Conservation (phyloP, 2,888 invertebrate species). For the Myathropa florea region DNA sequence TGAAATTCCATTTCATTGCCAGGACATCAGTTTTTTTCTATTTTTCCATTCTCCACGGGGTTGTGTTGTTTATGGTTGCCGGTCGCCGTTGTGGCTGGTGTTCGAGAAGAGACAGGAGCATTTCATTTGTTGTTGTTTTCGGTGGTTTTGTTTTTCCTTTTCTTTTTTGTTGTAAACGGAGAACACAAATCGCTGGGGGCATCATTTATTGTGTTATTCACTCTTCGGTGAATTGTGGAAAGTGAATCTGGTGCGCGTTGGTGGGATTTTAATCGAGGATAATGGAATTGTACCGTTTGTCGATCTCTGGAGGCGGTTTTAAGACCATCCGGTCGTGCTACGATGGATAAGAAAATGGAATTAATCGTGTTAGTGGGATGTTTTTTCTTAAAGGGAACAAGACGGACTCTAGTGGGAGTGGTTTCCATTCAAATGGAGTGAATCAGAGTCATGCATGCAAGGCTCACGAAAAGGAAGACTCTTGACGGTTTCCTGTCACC, state of each 20-base stretch:
- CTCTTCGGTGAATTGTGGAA: constrained; percentile 65
- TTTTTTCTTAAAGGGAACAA: background rate
- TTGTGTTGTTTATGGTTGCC: constrained; percentile 39
- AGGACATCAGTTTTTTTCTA: constrained; percentile 49
- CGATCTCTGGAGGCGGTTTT: constrained; percentile 19
- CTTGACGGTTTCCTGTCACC: no score
- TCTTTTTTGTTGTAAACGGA: constrained; percentile 49
- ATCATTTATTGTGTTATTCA: constrained; percentile 67
- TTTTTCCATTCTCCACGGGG: constrained; percentile 24
- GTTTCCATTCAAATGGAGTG: no score
- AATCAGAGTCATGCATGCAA: no score
- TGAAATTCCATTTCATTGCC: constrained; percentile 42
- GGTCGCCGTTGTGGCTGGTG: background rate
- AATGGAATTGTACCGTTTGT: constrained; percentile 16
- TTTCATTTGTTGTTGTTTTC: background rate
- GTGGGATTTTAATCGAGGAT: constrained; percentile 17
- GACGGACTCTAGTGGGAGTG: background rate
- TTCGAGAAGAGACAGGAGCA: background rate
- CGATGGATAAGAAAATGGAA: background rate
- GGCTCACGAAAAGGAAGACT: no score
- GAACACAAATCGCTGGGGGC: constrained; percentile 58
- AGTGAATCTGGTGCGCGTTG: background rate
- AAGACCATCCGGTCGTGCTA: background rate
- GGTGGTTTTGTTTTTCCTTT: constrained; percentile 7
- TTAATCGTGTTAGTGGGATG: background rate